phyloP scores from a whole-genome alignment of 2,888 invertebrate genomes.

The Cheilosia vulpina region DNA sequence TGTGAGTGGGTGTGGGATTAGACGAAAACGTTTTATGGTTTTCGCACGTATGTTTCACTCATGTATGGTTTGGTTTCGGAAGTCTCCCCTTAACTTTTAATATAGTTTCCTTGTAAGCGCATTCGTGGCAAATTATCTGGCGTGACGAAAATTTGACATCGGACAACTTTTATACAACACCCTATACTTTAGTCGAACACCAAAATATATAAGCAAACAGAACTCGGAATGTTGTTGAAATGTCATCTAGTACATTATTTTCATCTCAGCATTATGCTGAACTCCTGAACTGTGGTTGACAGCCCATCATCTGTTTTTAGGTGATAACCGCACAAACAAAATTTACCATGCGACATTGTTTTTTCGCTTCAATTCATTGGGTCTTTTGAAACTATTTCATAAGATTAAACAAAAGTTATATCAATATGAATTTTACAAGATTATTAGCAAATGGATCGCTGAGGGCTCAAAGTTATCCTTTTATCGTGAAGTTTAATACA shows the following conservation, averaged over 20 bases:
- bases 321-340: slow-evolving; percentile 35
- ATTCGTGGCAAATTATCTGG: no score
- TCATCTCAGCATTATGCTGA: background rate
- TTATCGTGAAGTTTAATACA: slow-evolving; percentile 14
- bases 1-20: no score
- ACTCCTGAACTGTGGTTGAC: background rate
- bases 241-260: no score
- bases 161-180: no score
- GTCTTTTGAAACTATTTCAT: background rate
- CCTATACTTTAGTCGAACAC: background rate
- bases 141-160: no score
- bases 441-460: slow-evolving; percentile 14
- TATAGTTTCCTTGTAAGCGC: no score
- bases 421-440: slow-evolving; percentile 35
- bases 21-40: no score
- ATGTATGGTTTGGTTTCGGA: no score
- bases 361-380: background rate
- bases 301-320: background rate
- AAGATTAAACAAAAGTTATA: background rate
- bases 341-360: slow-evolving; percentile 39
- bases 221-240: no score
- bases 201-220: no score
- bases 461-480: slow-evolving; percentile 15
- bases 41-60: no score
- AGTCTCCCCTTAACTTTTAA: no score